Percentiles rank a stretch among this genome's conserved stretches.
Conservation (phyloP, 2,888 invertebrate genomes). For the Cyclophora albipunctata region DNA sequence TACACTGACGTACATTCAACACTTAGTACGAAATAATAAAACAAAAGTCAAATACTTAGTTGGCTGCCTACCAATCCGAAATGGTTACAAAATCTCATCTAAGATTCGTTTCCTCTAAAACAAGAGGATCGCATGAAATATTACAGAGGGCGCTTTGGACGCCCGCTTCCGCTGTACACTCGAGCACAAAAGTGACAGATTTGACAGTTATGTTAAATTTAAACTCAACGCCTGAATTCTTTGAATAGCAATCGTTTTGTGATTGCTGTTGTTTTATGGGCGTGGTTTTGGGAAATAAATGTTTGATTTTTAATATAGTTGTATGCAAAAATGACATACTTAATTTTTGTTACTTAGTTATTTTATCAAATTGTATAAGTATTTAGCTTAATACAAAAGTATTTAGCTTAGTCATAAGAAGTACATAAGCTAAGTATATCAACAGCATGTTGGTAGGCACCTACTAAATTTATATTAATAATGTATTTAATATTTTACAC, state of each 20-base stretch:
- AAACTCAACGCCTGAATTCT: too few species aligned
- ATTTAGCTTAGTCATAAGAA: too few species aligned
- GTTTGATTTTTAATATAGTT: too few species aligned
- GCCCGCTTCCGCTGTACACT: conserved; percentile 51
- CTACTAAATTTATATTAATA: too few species aligned
- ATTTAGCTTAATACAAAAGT: too few species aligned
- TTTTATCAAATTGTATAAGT: too few species aligned
- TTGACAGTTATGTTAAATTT: background rate
- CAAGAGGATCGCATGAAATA: conserved; percentile 59
- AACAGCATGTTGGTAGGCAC: too few species aligned
- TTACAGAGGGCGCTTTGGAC: conserved; percentile 65
- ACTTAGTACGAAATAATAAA: conserved; percentile 13
- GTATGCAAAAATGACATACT: too few species aligned
- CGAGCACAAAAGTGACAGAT: conserved; percentile 26
- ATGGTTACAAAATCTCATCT: conserved; percentile 63
- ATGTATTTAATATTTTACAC: too few species aligned
- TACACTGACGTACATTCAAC: conserved; percentile 2
- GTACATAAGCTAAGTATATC: too few species aligned
- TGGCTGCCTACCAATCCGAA: conserved; percentile 60
- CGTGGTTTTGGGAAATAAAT: conserved; percentile 13
- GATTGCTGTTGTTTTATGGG: background rate
- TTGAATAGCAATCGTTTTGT: too few species aligned
- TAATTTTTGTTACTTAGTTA: too few species aligned
- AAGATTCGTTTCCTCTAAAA: conserved; percentile 65
- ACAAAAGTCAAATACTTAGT: conserved; percentile 46